Conservation (phyloP, 2,888 invertebrate species). For the Ferrisia virgata region DNA sequence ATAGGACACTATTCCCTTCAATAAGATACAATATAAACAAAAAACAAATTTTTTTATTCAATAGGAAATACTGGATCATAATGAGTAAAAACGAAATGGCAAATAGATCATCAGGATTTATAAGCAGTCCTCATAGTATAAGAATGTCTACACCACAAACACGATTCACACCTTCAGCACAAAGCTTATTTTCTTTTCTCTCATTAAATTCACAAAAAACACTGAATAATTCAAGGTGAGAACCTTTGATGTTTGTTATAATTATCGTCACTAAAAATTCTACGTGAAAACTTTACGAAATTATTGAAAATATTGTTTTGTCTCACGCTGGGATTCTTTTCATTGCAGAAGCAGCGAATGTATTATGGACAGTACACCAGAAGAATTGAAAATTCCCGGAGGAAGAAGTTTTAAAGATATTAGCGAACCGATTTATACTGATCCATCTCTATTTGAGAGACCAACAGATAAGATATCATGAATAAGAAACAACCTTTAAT, state of each 20-base stretch:
- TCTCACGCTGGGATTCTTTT: no score
- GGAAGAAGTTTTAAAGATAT: slow-evolving; percentile 73
- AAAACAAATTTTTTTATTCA: slow-evolving; percentile 5
- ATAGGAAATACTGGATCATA: slow-evolving; percentile 73
- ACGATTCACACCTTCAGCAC: slow-evolving; percentile 46
- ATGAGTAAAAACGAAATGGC: slow-evolving; percentile 64
- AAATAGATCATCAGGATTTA: slow-evolving; percentile 48
- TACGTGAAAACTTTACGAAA: background rate
- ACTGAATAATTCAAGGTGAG: slow-evolving; percentile 50
- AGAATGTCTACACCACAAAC: slow-evolving; percentile 37
- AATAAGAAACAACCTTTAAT: background rate
- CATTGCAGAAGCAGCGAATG: slow-evolving; percentile 34
- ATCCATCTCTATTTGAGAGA: slow-evolving; percentile 84
- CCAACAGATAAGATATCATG: slow-evolving; percentile 54
- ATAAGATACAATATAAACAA: no score
- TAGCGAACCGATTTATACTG: slow-evolving; percentile 89
- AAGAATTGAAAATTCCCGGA: slow-evolving; percentile 51
- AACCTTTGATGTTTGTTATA: background rate
- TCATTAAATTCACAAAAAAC: slow-evolving; percentile 54
- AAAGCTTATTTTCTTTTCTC: slow-evolving; percentile 55
- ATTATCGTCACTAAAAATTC: background rate
- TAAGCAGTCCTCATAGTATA: slow-evolving; percentile 37
- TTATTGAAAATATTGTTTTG: background rate
- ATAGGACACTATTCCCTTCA: no score
- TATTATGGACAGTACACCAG: slow-evolving; percentile 45